Evolutionary conservation across 2,888 invertebrate species (phyloP).

Genomic region (Bombylius discolor): DNA sequence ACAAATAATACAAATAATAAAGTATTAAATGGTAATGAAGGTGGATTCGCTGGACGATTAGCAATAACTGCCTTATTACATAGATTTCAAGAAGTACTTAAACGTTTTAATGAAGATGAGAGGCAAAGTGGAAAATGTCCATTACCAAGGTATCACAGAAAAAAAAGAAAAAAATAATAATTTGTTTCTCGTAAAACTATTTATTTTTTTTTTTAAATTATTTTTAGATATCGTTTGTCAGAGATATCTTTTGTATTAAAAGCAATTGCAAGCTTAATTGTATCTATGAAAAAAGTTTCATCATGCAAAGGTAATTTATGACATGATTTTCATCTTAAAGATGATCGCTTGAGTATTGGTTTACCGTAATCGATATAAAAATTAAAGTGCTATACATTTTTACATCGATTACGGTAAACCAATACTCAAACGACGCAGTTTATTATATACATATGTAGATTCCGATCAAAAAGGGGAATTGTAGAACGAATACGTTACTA

Average conservation of each 20-base stretch:
- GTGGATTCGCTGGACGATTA: slow-evolving; percentile 54
- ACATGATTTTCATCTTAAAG: too few species aligned
- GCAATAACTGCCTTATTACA: slow-evolving; percentile 87
- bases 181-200: neutral
- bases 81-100: slow-evolving; percentile 84
- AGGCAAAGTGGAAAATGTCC: slow-evolving; percentile 74
- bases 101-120: slow-evolving; percentile 75
- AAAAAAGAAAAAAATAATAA: too few species aligned
- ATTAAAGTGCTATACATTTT: too few species aligned
- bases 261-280: slow-evolving; percentile 82
- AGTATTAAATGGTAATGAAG: slow-evolving; percentile 33
- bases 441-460: too few species aligned
- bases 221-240: slow-evolving; percentile 69
- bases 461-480: too few species aligned
- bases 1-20: slow-evolving; percentile 21
- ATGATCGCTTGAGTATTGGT: too few species aligned
- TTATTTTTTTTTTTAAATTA: neutral
- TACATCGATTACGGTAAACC: too few species aligned
- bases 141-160: slow-evolving; percentile 54
- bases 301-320: slow-evolving; percentile 56
- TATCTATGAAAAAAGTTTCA: slow-evolving; percentile 85
- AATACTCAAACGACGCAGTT: too few species aligned
- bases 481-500: too few species aligned
- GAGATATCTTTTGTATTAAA: slow-evolving; percentile 94
- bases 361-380: too few species aligned